Conservation (phyloP, 2,113 vertebrate species). For the Excalfactoria chinensis region DNA sequence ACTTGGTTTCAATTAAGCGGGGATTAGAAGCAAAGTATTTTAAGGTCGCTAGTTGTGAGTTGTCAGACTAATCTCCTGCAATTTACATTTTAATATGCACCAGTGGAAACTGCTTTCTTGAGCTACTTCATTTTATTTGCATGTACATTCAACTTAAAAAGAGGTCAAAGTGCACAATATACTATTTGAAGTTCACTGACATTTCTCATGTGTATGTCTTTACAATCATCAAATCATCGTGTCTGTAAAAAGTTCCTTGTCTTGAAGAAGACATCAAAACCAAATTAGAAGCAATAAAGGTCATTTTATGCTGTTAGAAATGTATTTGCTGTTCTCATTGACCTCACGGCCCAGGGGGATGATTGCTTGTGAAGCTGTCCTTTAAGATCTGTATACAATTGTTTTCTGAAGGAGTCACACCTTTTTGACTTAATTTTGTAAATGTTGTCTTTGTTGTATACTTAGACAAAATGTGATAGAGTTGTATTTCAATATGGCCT, state of each 20-base stretch:
- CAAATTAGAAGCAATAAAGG: not conserved
- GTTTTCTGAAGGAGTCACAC: not conserved
- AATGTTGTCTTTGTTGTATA: not conserved
- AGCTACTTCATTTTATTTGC: not conserved
- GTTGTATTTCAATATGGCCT: not conserved
- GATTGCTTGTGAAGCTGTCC: not conserved
- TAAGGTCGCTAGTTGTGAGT: not conserved
- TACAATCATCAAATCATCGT: not conserved
- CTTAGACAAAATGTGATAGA: not conserved
- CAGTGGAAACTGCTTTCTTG: not conserved
- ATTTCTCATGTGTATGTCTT: not conserved
- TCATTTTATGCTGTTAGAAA: not conserved
- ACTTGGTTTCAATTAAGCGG: not conserved
- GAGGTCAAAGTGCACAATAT: not conserved
- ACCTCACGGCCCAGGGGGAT: not conserved
- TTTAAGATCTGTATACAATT: not conserved
- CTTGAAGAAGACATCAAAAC: not conserved
- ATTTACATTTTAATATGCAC: constrained; percentile 9
- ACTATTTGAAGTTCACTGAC: not conserved
- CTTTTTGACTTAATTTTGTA: not conserved
- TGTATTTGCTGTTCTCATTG: not conserved
- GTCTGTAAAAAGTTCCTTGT: not conserved
- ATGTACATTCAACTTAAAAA: not conserved
- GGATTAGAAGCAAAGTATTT: constrained; percentile 18
- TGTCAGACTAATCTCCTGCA: not conserved